A percentile compares a stretch with the other conserved stretches of the same genome.
Conservation (phyloP, 2,797 vertebrate species). For the Cygnus olor region DNA sequence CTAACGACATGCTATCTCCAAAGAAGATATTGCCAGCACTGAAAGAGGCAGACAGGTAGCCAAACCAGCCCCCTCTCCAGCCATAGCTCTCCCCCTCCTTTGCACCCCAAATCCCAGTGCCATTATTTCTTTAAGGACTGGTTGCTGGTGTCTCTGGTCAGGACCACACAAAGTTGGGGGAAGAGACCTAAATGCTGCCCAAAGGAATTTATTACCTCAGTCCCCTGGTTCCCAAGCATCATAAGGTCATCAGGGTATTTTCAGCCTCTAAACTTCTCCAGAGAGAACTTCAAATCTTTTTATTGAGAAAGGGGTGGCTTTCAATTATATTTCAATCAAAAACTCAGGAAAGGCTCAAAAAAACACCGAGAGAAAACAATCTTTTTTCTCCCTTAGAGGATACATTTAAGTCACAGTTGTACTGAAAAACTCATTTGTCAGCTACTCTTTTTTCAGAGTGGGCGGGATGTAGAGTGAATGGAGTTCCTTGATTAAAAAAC, state of each 20-base stretch:
- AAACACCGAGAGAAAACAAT: not conserved
- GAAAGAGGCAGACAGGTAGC: not conserved
- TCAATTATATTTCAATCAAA: not conserved
- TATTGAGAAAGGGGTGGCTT: not conserved
- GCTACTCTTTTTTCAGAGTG: not conserved
- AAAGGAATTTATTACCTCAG: not conserved
- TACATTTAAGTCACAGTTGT: not conserved
- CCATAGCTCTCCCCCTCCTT: not conserved
- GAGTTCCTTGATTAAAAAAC: not conserved
- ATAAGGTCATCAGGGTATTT: not conserved
- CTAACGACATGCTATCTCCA: not conserved
- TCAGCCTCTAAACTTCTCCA: not conserved
- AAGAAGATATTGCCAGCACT: not conserved
- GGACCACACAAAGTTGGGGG: fast-evolving
- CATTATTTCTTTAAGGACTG: not conserved
- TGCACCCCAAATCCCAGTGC: not conserved
- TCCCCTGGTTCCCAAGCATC: not conserved
- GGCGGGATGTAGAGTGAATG: not conserved
- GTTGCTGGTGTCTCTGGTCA: not conserved
- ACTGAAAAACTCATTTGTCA: not conserved
- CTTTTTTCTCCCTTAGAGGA: not conserved
- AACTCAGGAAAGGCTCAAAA: not conserved
- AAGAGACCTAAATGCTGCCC: not conserved
- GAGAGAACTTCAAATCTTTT: not conserved
- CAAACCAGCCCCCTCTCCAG: not conserved